A percentile compares a stretch with the other conserved stretches of the same genome.
phyloP scores from a whole-genome alignment of 2,113 vertebrate species.

The Rhombomys opimus region DNA sequence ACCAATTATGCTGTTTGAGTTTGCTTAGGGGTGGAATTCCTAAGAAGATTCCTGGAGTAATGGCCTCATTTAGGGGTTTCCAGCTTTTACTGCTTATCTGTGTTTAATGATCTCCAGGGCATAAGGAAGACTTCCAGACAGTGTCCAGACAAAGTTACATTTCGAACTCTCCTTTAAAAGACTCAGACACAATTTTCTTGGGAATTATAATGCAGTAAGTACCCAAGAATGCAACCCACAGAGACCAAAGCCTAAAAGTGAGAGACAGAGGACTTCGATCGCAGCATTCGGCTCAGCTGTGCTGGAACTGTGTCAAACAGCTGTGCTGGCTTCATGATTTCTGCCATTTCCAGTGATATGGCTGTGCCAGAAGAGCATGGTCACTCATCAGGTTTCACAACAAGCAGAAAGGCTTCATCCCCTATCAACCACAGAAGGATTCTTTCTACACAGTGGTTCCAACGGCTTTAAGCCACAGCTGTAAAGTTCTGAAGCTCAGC shows the following conservation, averaged over 20 bases:
- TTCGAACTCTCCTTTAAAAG: neutral
- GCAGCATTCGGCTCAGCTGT: neutral
- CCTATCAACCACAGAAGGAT: neutral
- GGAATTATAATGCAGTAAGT: neutral
- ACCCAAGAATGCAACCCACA: neutral
- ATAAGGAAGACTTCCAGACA: neutral
- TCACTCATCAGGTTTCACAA: rapidly evolving
- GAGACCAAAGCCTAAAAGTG: neutral
- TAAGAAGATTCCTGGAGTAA: neutral
- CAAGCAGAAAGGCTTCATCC: rapidly evolving
- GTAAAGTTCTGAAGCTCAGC: neutral
- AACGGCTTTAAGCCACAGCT: neutral
- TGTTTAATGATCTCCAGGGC: neutral
- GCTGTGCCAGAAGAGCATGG: neutral
- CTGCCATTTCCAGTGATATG: neutral
- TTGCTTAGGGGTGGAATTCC: neutral
- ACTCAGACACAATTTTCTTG: neutral
- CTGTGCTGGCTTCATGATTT: neutral
- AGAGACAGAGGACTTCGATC: neutral
- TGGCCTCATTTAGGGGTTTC: neutral
- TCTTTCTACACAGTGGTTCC: neutral
- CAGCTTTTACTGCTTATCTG: neutral
- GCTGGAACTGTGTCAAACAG: neutral
- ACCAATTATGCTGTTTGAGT: neutral
- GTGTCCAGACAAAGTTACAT: neutral